Percentiles rank a stretch among this genome's conserved stretches.
Conservation (phyloP, 2,113 vertebrate genomes). For the Vireo altiloquus region DNA sequence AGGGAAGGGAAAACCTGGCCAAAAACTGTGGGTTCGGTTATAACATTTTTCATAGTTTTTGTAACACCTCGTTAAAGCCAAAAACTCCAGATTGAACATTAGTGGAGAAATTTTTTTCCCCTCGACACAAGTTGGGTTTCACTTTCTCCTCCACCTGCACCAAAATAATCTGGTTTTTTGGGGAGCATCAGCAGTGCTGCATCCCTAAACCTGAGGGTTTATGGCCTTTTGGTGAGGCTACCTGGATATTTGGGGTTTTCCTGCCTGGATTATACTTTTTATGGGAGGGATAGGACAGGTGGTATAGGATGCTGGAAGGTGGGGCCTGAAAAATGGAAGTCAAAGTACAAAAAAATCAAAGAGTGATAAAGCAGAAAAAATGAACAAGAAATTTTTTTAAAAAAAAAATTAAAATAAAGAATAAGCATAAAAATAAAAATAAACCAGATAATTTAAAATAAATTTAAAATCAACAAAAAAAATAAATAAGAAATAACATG, state of each 20-base stretch:
- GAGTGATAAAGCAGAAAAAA: neutral
- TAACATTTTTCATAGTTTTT: constrained; percentile 58
- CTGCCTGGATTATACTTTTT: neutral
- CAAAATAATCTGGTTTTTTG: neutral
- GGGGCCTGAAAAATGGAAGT: neutral
- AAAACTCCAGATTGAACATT: constrained; percentile 47
- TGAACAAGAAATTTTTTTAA: accelerated
- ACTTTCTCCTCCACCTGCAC: neutral
- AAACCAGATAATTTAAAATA: neutral
- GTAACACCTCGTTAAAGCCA: constrained; percentile 71
- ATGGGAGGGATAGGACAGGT: neutral
- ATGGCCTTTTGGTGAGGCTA: neutral
- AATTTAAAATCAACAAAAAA: neutral
- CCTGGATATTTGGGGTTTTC: neutral
- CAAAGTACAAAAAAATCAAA: neutral
- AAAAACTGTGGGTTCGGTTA: constrained; percentile 42
- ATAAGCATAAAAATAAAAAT: neutral
- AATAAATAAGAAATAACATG: neutral
- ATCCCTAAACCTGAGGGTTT: neutral
- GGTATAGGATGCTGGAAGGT: neutral
- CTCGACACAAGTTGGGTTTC: neutral
- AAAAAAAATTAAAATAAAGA: neutral
- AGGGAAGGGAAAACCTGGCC: constrained; percentile 4
- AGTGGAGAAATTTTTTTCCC: neutral
- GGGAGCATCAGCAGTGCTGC: neutral